A percentile compares a stretch with the other conserved stretches of the same genome.
phyloP scores from a whole-genome alignment of 1,140 invertebrate species.

The Wiebesia pumilae region DNA sequence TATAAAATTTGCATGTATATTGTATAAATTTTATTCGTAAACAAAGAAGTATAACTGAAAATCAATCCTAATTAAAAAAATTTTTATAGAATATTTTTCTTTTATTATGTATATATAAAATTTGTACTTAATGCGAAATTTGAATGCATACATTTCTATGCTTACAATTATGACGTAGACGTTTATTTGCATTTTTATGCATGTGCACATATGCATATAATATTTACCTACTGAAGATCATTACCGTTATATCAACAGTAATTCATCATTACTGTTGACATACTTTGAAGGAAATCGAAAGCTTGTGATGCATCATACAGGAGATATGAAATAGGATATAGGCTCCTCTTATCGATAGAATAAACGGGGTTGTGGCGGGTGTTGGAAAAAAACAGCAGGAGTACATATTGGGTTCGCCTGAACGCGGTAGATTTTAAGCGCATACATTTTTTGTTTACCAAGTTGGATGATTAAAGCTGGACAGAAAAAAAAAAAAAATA shows the following conservation, averaged over 20 bases:
- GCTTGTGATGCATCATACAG: background rate
- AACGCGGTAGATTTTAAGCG: background rate
- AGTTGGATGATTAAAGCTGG: too few relatives aligned
- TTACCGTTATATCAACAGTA: background rate
- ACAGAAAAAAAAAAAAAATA: too few relatives aligned
- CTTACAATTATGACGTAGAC: background rate
- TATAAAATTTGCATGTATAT: too few relatives aligned
- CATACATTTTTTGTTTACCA: background rate
- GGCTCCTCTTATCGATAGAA: background rate
- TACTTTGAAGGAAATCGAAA: conserved; percentile 3
- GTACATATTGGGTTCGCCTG: background rate
- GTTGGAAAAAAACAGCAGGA: background rate
- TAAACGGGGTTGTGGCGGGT: background rate
- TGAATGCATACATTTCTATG: background rate
- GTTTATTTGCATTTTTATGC: background rate
- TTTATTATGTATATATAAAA: background rate
- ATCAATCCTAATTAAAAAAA: background rate
- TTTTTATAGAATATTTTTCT: background rate
- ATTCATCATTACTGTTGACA: background rate
- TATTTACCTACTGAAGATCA: conserved; percentile 3
- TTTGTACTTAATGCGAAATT: background rate
- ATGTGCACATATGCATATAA: background rate
- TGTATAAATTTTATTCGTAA: too few relatives aligned
- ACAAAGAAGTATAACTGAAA: background rate
- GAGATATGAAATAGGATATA: background rate